A percentile compares a stretch with the other conserved stretches of the same genome.
Conservation (phyloP, 2,888 invertebrate genomes). For the Eledona agricola region DNA sequence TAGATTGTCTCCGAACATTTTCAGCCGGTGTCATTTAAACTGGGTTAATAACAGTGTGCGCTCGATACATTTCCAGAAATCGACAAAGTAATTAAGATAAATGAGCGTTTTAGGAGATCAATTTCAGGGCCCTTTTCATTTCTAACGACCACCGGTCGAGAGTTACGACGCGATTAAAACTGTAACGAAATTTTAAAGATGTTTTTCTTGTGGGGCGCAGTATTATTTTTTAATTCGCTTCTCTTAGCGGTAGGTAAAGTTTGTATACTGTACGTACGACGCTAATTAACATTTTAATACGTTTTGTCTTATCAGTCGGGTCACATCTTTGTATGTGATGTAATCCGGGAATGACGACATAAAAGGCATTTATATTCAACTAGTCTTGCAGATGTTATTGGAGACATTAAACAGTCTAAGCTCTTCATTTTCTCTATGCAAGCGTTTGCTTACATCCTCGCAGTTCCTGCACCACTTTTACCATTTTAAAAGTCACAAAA, state of each 20-base stretch:
- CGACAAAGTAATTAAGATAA: conserved; percentile 27
- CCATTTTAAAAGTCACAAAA: too few species aligned
- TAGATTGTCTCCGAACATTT: conserved; percentile 14
- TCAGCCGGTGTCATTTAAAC: conserved; percentile 10
- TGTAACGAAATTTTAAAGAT: too few species aligned
- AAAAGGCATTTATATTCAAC: conserved; percentile 20
- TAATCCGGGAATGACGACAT: conserved; percentile 16
- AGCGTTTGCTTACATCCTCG: too few species aligned
- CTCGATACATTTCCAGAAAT: conserved; percentile 19
- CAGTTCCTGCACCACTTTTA: too few species aligned
- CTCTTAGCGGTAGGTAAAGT: conserved; percentile 7
- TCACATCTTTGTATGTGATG: conserved; percentile 13
- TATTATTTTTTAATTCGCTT: conserved; percentile 15
- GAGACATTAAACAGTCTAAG: conserved; percentile 19
- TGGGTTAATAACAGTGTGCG: conserved; percentile 21
- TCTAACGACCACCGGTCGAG: conserved; percentile 18
- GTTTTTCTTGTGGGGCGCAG: too few species aligned
- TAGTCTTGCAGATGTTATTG: conserved; percentile 17
- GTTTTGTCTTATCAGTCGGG: conserved; percentile 11
- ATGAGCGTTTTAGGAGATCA: conserved; percentile 22
- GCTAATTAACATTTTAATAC: conserved; percentile 5
- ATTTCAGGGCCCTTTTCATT: conserved; percentile 19
- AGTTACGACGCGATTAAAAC: too few species aligned
- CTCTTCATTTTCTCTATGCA: too few species aligned
- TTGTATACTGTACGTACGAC: neutral